Evolutionary conservation across 2,797 vertebrate species (phyloP), one percentile per base, ranked within the genome.

Genomic region (Rhinatrema bivittatum): DNA sequence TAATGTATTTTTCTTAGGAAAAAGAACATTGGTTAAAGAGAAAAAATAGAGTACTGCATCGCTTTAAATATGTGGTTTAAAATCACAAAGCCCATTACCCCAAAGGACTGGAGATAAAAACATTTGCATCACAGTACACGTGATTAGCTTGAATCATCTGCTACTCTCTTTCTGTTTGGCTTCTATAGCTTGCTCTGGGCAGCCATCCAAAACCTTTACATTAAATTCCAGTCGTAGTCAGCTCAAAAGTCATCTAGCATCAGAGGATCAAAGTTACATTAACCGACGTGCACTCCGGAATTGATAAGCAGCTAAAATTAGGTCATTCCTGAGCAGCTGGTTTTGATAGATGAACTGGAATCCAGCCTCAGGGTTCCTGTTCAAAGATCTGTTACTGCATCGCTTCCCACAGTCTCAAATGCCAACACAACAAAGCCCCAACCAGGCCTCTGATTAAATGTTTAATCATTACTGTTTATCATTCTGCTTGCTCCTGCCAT

Each of bases 291-390:
- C 68, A 57, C 67, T 53, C 52, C 64, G 70, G 70, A 76, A 74
- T 68, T 76, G 79, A 84, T 78, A 81, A 79, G 74, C 65, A 49
- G 72, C 74, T 87, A 81, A 87, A 89, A 86, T 87, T 81, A 87
- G 85, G 78, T 75, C 78, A 84, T 62, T 55, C 63, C 60, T 50
- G 64, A 72, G 65, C 84, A 74, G 75, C 53, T 56, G 77, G 74
- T 68, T 74, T 68, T 77, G 65, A 77, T 72, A 61, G 69, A 80
- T 78, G 68, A 65, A 76, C 68, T 51, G 70, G 74, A 78, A 80
- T 72, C 72, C 66, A 72, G 73, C 76, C 54, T 35, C 53, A 61
- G 64, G 70, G 74, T 74, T 79, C 68, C 76, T 78, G 70, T 81
- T 78, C 81, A 78, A 74, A 82, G 73, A 73, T 71, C 56, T 46